Evolutionary conservation across 2,888 invertebrate genomes (phyloP), one percentile per base, ranked within the genome.

Genomic region (Cremastobaeus sp.): DNA sequence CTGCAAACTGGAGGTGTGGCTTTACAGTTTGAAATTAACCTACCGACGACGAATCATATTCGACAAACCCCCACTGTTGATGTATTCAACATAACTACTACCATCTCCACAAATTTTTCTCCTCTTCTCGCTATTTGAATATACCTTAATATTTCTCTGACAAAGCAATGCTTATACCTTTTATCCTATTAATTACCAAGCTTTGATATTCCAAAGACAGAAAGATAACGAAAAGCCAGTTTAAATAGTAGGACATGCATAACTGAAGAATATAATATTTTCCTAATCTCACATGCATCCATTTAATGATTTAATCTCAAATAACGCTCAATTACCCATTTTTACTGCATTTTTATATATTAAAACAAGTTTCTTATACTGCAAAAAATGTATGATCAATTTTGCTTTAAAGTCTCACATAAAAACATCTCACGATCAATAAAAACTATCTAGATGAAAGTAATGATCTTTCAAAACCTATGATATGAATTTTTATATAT

Each of bases 171-270:
- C 54, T 59, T 60, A 59, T 60, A 68, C 70, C 71, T 55, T 76
- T 79, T 79, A 78, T 81, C 76, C 77, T 78, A 81, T 81, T 85
- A 85, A 85, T 85, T 85, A 84, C 83, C 76, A 65, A 73, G 81
- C 79, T 85, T 84, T 84, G 85, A 85, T 85, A 84, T 84, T 80
- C 78, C 79, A 82, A 80, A 83, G 83, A 81, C 60, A 66, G 82
- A 81, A 83, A 82, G 77, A 74, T 62, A 59, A 72, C 68, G 48
- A 43, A 65, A 72, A 59, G 65, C 47, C 37, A 18, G 60, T 57
- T 43, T n/a, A n/a, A 66, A 37, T 45, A 43, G 65, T 65, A 54
- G 60, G 66, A 54, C 48, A 57, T 48, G 37, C 41, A 43, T 60
- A 37, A 18, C 50, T 41, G 11, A 48, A 50, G 4, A 48, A 30